phyloP scores from a whole-genome alignment of 2,797 vertebrate species.

The Neosilurus hyrtlii region DNA sequence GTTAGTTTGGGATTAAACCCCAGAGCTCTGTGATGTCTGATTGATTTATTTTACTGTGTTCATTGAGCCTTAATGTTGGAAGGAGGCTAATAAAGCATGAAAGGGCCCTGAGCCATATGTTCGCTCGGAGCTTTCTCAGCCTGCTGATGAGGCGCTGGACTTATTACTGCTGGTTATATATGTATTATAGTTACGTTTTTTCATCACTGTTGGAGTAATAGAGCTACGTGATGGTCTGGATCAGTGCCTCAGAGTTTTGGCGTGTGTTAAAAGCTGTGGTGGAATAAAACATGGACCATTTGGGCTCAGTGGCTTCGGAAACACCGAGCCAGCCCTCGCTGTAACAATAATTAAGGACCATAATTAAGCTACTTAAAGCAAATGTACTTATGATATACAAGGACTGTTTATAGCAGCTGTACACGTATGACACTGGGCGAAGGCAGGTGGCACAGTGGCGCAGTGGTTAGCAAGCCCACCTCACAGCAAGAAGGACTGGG shows the following conservation, averaged over 20 bases:
- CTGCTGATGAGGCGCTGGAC: not conserved
- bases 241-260: not conserved
- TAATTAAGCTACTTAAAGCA: not conserved
- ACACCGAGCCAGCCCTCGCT: too few relatives aligned
- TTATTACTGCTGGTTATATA: not conserved
- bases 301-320: not conserved
- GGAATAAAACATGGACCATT: not conserved
- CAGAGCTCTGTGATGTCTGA: slow-evolving; percentile 3
- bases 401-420: not conserved
- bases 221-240: not conserved
- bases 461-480: too few relatives aligned
- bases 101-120: slow-evolving; percentile 26
- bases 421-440: not conserved
- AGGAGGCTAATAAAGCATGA: slow-evolving; percentile 26
- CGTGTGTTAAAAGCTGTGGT: not conserved
- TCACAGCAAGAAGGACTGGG: too few relatives aligned
- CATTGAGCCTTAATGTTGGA: slow-evolving; percentile 18
- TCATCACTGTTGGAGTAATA: not conserved
- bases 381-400: not conserved
- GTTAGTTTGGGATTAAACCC: slow-evolving; percentile 17
- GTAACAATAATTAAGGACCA: not conserved
- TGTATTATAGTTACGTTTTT: not conserved
- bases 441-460: too few relatives aligned
- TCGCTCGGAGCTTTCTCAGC: not conserved
- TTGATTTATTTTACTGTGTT: slow-evolving; percentile 23